Evolutionary conservation across 2,888 invertebrate species (phyloP), one percentile per base, ranked within the genome.

Genomic region (Brassicogethes aeneus): DNA sequence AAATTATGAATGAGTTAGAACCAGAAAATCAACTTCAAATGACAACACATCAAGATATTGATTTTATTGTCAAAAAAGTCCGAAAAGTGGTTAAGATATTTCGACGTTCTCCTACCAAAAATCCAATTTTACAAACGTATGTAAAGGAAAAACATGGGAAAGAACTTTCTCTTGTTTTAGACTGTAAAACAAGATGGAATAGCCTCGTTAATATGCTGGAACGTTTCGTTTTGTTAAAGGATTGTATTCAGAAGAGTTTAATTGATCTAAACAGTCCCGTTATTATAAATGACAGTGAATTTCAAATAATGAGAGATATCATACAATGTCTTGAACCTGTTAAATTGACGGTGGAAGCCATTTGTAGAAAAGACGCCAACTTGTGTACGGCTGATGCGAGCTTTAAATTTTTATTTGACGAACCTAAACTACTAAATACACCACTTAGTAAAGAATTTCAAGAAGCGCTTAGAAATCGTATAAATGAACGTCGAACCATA

Each of bases 81-180:
- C n/a, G n/a, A n/a, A n/a, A n/a, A n/a, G n/a, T n/a, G n/a, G n/a
- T n/a, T n/a, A n/a, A n/a, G n/a, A n/a, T 12, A 17, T n/a, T n/a
- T n/a, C n/a, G n/a, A n/a, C n/a, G n/a, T n/a, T 47, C 39, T 31
- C 39, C 42, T 12, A 38, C 44, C 34, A 44, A 48, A 39, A 46
- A 46, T 41, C 13, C 17, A 32, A 42, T 44, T 41, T 34, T 44
- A 41, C 43, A 42, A 39, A 41, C 42, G 15, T 36, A 42, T 40
- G 42, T 44, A 15, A 46, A 39, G 17, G 36, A 35, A 36, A 17
- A 37, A 16, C 17, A 31, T 35, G 35, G 37, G 14, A 46, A 45
- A 29, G 47, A 47, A 42, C 31, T 29, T 14, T 36, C 38, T 5
- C 32, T 45, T 2, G 40, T 47, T 23, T 12, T 48, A 15, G 41